Conservation (phyloP, 2,113 vertebrate species). For the Epinephelus cyanopodus region DNA sequence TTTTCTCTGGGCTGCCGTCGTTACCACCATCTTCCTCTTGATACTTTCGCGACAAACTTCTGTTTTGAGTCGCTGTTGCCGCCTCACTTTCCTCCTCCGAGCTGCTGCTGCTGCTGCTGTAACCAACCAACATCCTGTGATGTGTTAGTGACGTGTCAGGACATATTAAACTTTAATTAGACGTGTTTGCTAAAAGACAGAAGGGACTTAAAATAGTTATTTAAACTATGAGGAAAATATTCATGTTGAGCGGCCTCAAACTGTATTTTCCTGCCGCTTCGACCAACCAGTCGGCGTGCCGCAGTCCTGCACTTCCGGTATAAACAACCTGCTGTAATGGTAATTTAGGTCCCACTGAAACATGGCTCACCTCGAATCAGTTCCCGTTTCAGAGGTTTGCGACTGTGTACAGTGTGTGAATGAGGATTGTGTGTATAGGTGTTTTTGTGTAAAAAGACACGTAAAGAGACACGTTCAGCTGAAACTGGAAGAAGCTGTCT, state of each 20-base stretch:
- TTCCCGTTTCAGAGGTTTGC: slow-evolving; percentile 32
- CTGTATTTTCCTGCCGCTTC: background rate
- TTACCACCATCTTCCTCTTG: slow-evolving; percentile 14
- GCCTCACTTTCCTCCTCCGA: slow-evolving; percentile 79
- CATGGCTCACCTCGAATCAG: background rate
- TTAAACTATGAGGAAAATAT: background rate
- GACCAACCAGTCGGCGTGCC: background rate
- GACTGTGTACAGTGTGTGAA: background rate
- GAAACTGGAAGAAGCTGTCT: too few species aligned
- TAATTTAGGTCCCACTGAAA: slow-evolving; percentile 54
- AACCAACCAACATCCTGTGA: slow-evolving; percentile 79
- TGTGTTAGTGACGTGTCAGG: too few species aligned
- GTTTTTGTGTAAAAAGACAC: background rate
- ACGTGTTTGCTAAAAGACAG: background rate
- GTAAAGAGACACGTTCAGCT: too few species aligned
- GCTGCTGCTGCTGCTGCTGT: slow-evolving; percentile 79
- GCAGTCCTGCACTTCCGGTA: slow-evolving; percentile 30
- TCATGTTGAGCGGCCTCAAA: background rate
- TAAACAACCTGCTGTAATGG: slow-evolving; percentile 63
- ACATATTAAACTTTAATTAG: background rate
- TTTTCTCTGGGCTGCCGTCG: slow-evolving; percentile 43
- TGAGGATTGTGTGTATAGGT: background rate
- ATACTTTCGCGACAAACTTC: background rate
- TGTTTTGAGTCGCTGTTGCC: background rate
- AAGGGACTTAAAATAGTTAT: background rate